A percentile compares a stretch with the other conserved stretches of the same genome.
Conservation (phyloP, 2,797 vertebrate genomes). For the Anabas testudineus region DNA sequence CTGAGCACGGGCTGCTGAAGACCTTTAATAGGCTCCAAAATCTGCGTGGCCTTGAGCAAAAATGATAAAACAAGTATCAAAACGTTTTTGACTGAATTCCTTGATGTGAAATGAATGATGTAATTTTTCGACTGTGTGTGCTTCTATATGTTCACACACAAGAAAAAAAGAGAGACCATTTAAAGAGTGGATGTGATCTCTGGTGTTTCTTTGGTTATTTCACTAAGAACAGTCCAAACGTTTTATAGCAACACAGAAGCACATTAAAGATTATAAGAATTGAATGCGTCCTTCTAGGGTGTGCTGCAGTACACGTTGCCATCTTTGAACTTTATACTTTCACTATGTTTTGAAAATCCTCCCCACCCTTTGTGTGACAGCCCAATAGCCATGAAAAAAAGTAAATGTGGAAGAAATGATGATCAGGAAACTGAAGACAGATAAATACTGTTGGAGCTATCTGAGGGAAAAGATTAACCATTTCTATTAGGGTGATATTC, state of each 20-base stretch:
- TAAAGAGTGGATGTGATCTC: neutral
- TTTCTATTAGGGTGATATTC: too few species aligned
- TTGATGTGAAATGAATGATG: neutral
- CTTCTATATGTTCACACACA: neutral
- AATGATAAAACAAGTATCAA: neutral
- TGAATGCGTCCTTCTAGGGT: neutral
- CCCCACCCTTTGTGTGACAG: neutral
- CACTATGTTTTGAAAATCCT: neutral
- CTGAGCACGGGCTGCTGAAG: neutral
- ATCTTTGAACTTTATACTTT: neutral
- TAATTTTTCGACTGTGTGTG: neutral
- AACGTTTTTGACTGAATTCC: neutral
- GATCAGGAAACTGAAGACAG: too few species aligned
- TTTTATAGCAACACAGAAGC: neutral
- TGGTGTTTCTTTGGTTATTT: neutral
- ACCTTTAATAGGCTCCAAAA: neutral
- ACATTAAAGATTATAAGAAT: neutral
- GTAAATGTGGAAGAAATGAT: conserved; percentile 4
- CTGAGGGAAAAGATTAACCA: too few species aligned
- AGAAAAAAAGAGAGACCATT: neutral
- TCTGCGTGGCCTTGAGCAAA: neutral
- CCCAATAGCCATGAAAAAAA: conserved; percentile 7
- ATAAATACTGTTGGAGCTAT: too few species aligned
- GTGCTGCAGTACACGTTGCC: too few species aligned
- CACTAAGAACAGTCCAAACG: neutral